Evolutionary conservation across 2,888 invertebrate genomes (phyloP), one percentile per base, ranked within the genome.

Genomic region (Syrista parreyssii): DNA sequence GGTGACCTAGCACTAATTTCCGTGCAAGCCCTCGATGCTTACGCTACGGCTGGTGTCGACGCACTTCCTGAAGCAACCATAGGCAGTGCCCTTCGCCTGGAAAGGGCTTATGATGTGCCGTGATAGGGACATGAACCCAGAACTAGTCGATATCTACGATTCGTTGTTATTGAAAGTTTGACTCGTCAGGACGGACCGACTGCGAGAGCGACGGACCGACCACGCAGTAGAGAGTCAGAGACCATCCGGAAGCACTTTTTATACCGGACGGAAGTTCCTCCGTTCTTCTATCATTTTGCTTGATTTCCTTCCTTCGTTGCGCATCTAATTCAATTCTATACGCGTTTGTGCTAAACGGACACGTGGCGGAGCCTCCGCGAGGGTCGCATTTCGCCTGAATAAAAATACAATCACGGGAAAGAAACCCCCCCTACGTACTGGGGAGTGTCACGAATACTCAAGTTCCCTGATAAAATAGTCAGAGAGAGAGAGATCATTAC

Each of bases 31-130:
- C 88, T 89, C 90, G 93, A 97, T 97, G 97, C 96, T 97, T 94
- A 97, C 96, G 93, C 95, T 97, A 95, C 96, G 97, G 93, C 94
- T 97, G 91, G 97, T 97, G 86, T 97, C 97, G 92, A 97, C 97
- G 92, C 97, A 97, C 93, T 97, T 97, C 92, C 93, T 97, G 92
- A 97, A 97, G 93, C 97, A 97, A 93, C 97, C 97, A 95, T 97
- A 97, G 95, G 94, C 94, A 92, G 89, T 86, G 87, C 86, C 86
- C 88, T 87, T 86, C 83, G 87, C 86, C 88, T 88, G 78, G 89
- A 89, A 92, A 91, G 92, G 88, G 91, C 90, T 88, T 91, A 92
- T 89, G 91, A 94, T 95, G 96, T 96, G 95, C 93, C 95, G 95
- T 87, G 95, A 96, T 93, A 93, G 95, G 92, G 95, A 96, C 94